Base-by-base conservation (phyloP, 2,797 vertebrate genomes). In the Gobionotothen gibberifrons region DNA sequence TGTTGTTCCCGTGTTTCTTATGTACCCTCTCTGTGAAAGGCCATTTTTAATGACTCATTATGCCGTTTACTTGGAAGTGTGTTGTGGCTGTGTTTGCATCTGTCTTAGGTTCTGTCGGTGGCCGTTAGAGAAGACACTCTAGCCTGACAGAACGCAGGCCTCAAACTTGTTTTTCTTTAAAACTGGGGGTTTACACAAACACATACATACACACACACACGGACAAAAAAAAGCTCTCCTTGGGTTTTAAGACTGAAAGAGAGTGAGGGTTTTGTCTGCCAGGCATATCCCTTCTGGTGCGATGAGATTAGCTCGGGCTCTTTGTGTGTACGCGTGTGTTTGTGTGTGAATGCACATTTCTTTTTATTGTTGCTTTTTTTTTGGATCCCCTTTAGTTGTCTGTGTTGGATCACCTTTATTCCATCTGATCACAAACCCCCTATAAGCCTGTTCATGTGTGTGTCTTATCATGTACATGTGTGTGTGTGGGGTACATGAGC, bases 31-130 rank as follows among this genome's bases (percentile, higher is more conserved):
- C 64, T 71, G 59, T 84, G 54, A 90, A 85, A 90, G 83, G 87
- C 79, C 78, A 65, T 81, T 89, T 90, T 85, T 90, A 91, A 92
- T 85, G 87, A 90, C 74, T 90, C 85, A 82, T 87, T 89, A 83
- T 84, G 76, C 79, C 74, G 51, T 89, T 86, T 84, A 84, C 90
- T 85, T 76, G 80, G 71, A 82, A 81, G 76, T 58, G 78, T 76
- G 83, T 80, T 70, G 54, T 58, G 67, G 79, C 84, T 76, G 77
- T 53, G 67, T 79, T 81, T 71, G 77, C 69, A 26, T 72, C 78
- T 40, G 68, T 65, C 56, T 80, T 65, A 76, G 46, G 57, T 69
- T 58, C 71, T 14, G 72, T 81, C 74, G 78, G 39, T 60, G 32
- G 19, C 75, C 43, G 81, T 85, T 79, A 71, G 42, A 67, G 82